Evolutionary conservation across 2,888 invertebrate genomes (phyloP).

Genomic region (Hymenopus coronatus): DNA sequence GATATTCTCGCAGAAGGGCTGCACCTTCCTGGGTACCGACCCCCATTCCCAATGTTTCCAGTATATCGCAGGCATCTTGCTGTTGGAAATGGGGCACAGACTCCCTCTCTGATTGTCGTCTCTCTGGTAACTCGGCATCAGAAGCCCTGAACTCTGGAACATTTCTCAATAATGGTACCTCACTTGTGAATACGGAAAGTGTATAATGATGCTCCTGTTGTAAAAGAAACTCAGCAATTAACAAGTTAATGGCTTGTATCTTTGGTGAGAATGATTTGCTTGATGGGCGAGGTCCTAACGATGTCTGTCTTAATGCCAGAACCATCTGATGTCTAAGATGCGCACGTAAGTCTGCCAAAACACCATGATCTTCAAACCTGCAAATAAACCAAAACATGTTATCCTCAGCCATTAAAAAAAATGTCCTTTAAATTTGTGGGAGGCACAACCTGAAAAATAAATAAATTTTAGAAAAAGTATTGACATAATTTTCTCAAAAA

Average conservation of each 20-base stretch:
- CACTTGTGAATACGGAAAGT: constrained; percentile 59
- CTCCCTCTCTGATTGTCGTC: constrained; percentile 33
- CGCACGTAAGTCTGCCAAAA: constrained; percentile 57
- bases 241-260: constrained; percentile 59
- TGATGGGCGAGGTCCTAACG: constrained; percentile 45
- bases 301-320: constrained; percentile 53
- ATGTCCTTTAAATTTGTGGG: not conserved
- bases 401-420: not conserved
- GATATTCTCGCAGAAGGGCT: constrained; percentile 37
- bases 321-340: constrained; percentile 60
- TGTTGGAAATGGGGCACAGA: constrained; percentile 47
- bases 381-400: not conserved
- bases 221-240: constrained; percentile 60
- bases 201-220: constrained; percentile 57
- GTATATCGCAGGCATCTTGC: constrained; percentile 52
- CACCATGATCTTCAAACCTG: constrained; percentile 58
- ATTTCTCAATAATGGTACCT: constrained; percentile 56
- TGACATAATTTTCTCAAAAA: not conserved
- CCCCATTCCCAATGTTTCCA: constrained; percentile 43
- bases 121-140: not conserved
- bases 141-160: constrained; percentile 49
- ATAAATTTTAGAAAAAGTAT: too few species aligned
- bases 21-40: constrained; percentile 36
- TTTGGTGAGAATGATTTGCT: constrained; percentile 49
- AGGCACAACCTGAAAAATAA: too few species aligned